Evolutionary conservation across 2,797 vertebrate species (phyloP), one percentile per base, ranked within the genome.

Genomic region (Poeciliopsis infans): DNA sequence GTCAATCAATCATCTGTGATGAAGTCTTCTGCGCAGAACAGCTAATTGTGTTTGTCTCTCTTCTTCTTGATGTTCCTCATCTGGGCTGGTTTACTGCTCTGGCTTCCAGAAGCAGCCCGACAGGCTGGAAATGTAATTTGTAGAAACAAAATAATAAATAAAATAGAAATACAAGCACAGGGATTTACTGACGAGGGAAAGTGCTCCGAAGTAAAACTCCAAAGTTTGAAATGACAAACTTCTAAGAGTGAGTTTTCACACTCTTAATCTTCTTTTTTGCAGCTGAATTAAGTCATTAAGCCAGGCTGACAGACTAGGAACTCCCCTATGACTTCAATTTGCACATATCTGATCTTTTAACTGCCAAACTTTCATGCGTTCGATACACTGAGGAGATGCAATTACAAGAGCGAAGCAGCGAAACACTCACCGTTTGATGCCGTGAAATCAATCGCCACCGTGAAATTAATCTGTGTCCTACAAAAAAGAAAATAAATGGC

Each of bases 391-490:
- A 39, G 47, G 33, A 6, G 75, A 80, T 77, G 59, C 53, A 13
- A 31, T 11, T 61, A 75, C 83, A 74, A 79, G 72, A 79, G 72
- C 45, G 72, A 59, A 84, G 80, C 79, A 73, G 77, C 57, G 49
- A 77, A 76, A 73, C 89, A 91, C 97, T 98, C 91, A 99, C 98
- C 98, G 79, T 99, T 99, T 81, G 98, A 99, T 80, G 98, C 98
- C 39, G 98, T 99, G 95, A 99, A 99, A 96, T 99, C 98, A 93
- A 99, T 99, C 82, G 98, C 98, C 82, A 99, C 98, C 25, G 98
- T 99, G 93, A 99, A 99, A 96, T 99, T 99, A 92, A 99, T 98
- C 94, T 99, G 98, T 7, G 98, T 99, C 92, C 98, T 99, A 93
- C 84, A 95, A 95, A 25, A 94, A 94, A 85, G 86, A 90, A 80